Evolutionary conservation across 2,888 invertebrate species (phyloP), one percentile per base, ranked within the genome.

Genomic region (Biston stratarius): DNA sequence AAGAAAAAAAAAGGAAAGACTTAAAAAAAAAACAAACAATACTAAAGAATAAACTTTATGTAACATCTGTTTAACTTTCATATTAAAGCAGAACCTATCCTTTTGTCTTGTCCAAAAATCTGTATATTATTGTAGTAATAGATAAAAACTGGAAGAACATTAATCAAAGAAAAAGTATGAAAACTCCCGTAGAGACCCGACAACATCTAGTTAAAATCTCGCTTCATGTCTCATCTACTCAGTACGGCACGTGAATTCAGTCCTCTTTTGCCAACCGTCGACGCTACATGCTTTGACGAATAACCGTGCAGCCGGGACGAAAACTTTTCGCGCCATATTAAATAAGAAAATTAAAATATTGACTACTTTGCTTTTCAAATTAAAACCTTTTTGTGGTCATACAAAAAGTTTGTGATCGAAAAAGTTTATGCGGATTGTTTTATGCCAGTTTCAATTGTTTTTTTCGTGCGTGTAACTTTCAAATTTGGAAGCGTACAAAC

Each of bases 261-360:
- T 71, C n/a, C 14, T 55, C 48, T 14, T 38, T 53, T 15, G 53
- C 67, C 56, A 63, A 61, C 65, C 62, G 71, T 49, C 48, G 59
- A 44, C 47, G 53, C 60, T 58, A 53, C 64, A 67, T 68, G 67
- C 59, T 53, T 61, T 14, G 47, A 15, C 34, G 6, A 6, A 42
- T 14, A 33, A 52, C 48, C 44, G 55, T 52, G 51, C 51, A 6
- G 42, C 61, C 53, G 45, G 14, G 1, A 9, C 52, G 48, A 48
- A 65, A 70, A 71, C 68, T 71, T 69, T 57, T 59, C 53, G 53
- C 59, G 49, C 59, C 33, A 42, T 12, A 48, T 47, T 48, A 36
- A n/a, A 36, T 48, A 59, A 38, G 36, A 38, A 45, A 47, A 58
- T n/a, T 12, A 12, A 12, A 9, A 14, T 6, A 11, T 6, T n/a